These are phyloP conservation scores for Meriones unguiculatus DNA, from an alignment of 2,113 vertebrate genomes.

Conservation along the genomic window DNA sequence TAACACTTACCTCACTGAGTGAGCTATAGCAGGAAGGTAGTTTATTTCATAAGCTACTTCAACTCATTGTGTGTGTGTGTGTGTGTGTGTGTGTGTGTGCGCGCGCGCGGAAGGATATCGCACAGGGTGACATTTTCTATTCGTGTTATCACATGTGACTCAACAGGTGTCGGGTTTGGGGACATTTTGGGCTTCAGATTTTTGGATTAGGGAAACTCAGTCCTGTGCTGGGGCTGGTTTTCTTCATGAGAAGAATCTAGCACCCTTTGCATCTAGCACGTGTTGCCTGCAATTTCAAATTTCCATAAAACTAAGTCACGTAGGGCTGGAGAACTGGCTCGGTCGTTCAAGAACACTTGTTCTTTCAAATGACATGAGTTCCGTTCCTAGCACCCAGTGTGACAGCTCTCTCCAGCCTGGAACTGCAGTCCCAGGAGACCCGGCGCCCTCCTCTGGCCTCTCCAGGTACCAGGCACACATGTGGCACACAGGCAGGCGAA, in stretches of 20 bases:
- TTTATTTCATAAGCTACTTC: not conserved
- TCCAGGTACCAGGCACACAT: not conserved
- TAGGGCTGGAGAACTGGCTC: not conserved
- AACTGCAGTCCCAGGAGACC: not conserved
- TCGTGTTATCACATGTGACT: not conserved
- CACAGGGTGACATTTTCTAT: not conserved
- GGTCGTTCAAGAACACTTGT: not conserved
- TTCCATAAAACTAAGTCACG: slow-evolving; percentile 45
- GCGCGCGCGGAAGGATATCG: not conserved
- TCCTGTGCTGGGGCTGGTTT: not conserved
- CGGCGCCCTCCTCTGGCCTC: not conserved
- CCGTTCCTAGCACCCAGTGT: not conserved
- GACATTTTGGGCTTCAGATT: not conserved
- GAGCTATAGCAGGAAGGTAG: not conserved
- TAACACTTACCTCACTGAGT: not conserved
- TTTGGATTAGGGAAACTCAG: not conserved
- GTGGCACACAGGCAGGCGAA: not conserved
- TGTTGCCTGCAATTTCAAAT: not conserved
- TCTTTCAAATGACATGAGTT: not conserved
- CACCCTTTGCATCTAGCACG: not conserved
- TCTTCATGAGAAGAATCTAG: not conserved
- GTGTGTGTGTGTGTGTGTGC: not conserved
- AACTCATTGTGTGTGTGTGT: not conserved
- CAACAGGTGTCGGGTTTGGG: not conserved
- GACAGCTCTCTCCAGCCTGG: not conserved